Conservation (phyloP, 2,888 invertebrate genomes). For the Philopedon plagiatum region DNA sequence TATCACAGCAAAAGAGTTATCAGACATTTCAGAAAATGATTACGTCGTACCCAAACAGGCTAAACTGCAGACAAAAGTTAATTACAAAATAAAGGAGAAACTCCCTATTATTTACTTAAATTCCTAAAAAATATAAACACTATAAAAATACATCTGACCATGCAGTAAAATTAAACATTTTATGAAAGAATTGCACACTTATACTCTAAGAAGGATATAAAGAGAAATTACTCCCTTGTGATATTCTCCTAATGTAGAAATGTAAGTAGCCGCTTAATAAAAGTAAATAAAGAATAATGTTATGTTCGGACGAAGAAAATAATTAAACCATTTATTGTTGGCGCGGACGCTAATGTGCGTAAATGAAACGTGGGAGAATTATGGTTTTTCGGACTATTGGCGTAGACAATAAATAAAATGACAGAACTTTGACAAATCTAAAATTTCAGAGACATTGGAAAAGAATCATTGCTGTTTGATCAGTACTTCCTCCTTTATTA, state of each 20-base stretch:
- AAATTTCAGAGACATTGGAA: background rate
- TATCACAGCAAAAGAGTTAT: no score
- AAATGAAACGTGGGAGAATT: constrained; percentile 13
- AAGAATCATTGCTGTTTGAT: no score
- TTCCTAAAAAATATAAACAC: no score
- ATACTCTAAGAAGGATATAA: constrained; percentile 11
- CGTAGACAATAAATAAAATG: background rate
- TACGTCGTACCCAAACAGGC: no score
- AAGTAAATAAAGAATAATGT: background rate
- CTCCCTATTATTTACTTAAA: no score
- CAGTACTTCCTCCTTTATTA: background rate
- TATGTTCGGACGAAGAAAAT: background rate
- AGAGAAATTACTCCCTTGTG: constrained; percentile 25
- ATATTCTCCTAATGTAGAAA: constrained; percentile 9
- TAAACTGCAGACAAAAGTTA: no score
- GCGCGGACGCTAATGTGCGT: background rate
- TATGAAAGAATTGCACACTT: no score
- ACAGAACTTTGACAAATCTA: background rate
- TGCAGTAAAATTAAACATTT: no score
- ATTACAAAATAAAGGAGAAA: no score
- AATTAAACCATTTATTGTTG: constrained; percentile 20
- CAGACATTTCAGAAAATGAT: no score
- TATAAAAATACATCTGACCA: no score
- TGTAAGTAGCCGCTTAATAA: constrained; percentile 5
- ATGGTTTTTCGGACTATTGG: background rate